phyloP scores from a whole-genome alignment of 2,888 invertebrate species.

The Fragum sueziense region DNA sequence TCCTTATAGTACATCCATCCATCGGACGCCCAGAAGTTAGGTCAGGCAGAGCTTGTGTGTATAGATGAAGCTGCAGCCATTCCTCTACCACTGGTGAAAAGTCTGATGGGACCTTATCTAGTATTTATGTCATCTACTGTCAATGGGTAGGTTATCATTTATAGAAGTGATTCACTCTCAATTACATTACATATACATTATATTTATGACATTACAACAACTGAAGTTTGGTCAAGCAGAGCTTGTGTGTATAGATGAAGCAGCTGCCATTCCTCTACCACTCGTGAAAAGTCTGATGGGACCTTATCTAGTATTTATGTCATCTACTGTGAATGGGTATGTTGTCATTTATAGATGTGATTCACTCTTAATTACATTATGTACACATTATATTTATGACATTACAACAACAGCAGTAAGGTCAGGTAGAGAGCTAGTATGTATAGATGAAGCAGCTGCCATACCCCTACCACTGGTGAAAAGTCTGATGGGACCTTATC shows the following conservation, averaged over 20 bases:
- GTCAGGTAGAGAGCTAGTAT: conserved; percentile 96
- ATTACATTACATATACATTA: no score
- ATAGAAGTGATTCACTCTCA: no score
- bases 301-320: conserved; percentile 95
- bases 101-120: conserved; percentile 94
- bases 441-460: conserved; percentile 99
- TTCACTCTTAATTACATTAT: no score
- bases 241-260: conserved; percentile 97
- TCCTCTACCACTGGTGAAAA: conserved; percentile 94
- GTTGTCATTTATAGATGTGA: no score
- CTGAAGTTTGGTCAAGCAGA: conserved; percentile 94
- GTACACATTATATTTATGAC: no score
- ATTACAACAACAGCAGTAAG: conserved; percentile 88
- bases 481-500: conserved; percentile 93
- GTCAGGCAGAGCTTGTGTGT: conserved; percentile 96
- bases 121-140: conserved; percentile 98
- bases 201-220: no score
- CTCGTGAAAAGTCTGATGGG: conserved; percentile 94
- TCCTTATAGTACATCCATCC: conserved; percentile 95
- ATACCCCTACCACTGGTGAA: conserved; percentile 97
- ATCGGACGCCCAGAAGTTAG: conserved; percentile 90
- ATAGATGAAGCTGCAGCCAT: conserved; percentile 99
- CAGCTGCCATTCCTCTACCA: conserved; percentile 98
- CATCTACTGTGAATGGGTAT: conserved; percentile 97
- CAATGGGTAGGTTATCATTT: conserved; percentile 89